A percentile compares a stretch with the other conserved stretches of the same genome.
These are phyloP conservation scores for Haplochromis vanheusdeni DNA, from an alignment of 2,113 vertebrate genomes.

Conservation along the genomic window DNA sequence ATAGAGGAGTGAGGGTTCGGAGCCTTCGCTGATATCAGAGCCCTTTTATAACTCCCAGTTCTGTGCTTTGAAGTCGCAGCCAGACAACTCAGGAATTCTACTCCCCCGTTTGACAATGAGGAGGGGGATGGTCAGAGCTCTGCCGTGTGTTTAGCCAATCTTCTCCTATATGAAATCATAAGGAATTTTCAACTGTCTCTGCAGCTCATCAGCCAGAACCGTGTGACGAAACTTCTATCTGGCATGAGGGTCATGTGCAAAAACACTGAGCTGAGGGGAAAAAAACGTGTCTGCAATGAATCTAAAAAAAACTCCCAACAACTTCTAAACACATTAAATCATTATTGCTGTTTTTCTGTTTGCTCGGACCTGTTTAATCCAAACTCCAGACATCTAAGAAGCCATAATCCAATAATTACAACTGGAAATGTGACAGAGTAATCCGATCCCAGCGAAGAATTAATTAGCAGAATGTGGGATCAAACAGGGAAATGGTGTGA, in stretches of 20 bases:
- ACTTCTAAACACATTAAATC: not conserved
- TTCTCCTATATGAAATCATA: constrained; percentile 40
- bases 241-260: not conserved
- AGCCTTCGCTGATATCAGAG: constrained; percentile 71
- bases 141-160: constrained; percentile 44
- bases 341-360: not conserved
- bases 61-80: constrained; percentile 71
- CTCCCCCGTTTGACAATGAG: constrained; percentile 64
- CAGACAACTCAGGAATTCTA: constrained; percentile 75
- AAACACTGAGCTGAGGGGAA: not conserved
- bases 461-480: constrained; percentile 1
- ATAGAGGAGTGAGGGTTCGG: constrained; percentile 56
- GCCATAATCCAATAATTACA: constrained; percentile 13
- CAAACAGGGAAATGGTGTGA: not conserved
- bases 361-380: not conserved
- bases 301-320: not conserved
- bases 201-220: constrained; percentile 7
- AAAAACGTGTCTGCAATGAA: not conserved
- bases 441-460: not conserved
- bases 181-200: constrained; percentile 29
- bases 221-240: not conserved
- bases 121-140: constrained; percentile 42
- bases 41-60: constrained; percentile 71
- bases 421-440: constrained; percentile 1
- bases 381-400: constrained; percentile 7